Base-by-base conservation (phyloP, 2,113 vertebrate genomes). In the Aptenodytes forsteri region DNA sequence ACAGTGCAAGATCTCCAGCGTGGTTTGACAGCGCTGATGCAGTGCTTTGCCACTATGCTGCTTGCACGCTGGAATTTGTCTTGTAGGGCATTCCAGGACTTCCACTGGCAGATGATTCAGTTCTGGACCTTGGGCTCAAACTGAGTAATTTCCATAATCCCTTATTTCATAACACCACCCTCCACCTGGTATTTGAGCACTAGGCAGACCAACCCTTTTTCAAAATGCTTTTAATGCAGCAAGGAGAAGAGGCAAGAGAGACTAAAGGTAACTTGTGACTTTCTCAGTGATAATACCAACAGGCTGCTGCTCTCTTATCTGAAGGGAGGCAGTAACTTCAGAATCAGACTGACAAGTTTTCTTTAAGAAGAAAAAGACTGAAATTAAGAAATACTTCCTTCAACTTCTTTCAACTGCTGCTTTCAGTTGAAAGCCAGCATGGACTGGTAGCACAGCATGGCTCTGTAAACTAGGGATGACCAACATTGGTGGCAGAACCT, bases 1-100 rank as follows among this genome's bases (percentile, higher is more conserved):
- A 40, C 27, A 52, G 46, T 11, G 2, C 4, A 15, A 62, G 49
- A 49, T 4, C 20, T 26, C 23, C 75, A 76, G 44, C 0, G 0
- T 1, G 42, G 40, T 6, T 47, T 4, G 1, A n/a, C n/a, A 83
- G 66, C 18, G 29, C 52, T 7, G 5, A 44, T 12, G 47, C 29
- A 16, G 42, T 47, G 75, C 64, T 90, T 9, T 56, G 44, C 50
- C 23, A 11, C 70, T 46, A 9, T 11, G 23, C 79, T 65, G 49
- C 46, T 22, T 44, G 13, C 40, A 52, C 25, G 13, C 42, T 65
- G 55, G 55, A 20, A 81, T 86, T 58, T 54, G 34, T 40, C n/a
- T 46, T 3, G 0, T 0, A 52, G 59, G 46, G 30, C 67, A 91
- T 26, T 27, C 73, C 89, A 94, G n/a, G 19, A 73, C 38, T 92